A percentile compares a stretch with the other conserved stretches of the same genome.
Conservation (phyloP, 2,888 invertebrate species). For the Heliconius ismenius region DNA sequence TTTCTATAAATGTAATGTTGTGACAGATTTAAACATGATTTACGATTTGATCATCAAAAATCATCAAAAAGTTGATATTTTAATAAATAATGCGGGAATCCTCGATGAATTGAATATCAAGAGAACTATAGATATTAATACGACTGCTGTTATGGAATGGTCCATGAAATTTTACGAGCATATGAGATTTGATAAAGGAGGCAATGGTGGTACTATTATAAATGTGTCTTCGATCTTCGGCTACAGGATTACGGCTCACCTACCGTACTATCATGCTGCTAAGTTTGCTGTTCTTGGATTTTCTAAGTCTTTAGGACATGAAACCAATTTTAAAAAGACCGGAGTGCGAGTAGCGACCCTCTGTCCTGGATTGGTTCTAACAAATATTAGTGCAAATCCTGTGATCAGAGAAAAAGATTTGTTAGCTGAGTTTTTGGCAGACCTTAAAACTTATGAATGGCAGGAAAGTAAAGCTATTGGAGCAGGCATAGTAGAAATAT, state of each 20-base stretch:
- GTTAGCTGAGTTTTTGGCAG: slow-evolving; percentile 35
- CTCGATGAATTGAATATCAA: slow-evolving; percentile 45
- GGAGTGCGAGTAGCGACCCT: slow-evolving; percentile 71
- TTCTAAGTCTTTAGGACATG: slow-evolving; percentile 65
- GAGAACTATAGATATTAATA: slow-evolving; percentile 56
- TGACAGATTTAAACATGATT: slow-evolving; percentile 63
- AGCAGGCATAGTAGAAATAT: slow-evolving; percentile 49
- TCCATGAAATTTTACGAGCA: slow-evolving; percentile 76
- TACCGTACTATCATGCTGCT: slow-evolving; percentile 80
- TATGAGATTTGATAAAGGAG: slow-evolving; percentile 77
- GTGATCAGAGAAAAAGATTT: slow-evolving; percentile 39
- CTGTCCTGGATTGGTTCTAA: slow-evolving; percentile 70
- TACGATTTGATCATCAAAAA: slow-evolving; percentile 52
- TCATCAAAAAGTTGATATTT: slow-evolving; percentile 60
- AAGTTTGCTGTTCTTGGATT: slow-evolving; percentile 78
- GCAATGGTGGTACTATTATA: slow-evolving; percentile 82
- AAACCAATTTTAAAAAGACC: slow-evolving; percentile 62
- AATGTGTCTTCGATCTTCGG: slow-evolving; percentile 83
- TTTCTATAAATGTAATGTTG: slow-evolving; percentile 75
- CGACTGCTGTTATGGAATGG: slow-evolving; percentile 55
- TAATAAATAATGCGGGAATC: slow-evolving; percentile 67
- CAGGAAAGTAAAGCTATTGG: slow-evolving; percentile 50
- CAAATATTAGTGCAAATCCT: slow-evolving; percentile 45
- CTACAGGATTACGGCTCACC: slow-evolving; percentile 66
- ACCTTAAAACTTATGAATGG: slow-evolving; percentile 42